These are phyloP conservation scores for Channa maculata DNA, from an alignment of 2,113 vertebrate species.

Conservation along the genomic window DNA sequence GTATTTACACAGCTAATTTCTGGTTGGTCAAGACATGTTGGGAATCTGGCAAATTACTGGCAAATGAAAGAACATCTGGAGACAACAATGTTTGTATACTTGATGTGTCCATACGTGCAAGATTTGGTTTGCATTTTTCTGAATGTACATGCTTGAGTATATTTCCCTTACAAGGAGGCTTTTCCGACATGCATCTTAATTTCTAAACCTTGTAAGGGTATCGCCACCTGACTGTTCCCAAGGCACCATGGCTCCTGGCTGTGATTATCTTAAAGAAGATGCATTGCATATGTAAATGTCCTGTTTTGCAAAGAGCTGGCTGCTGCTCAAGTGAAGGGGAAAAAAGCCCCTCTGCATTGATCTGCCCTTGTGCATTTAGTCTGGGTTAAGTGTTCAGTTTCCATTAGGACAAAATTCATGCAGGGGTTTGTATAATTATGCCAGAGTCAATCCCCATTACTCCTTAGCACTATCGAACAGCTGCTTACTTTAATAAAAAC, in stretches of 20 bases:
- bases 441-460: constrained; percentile 96
- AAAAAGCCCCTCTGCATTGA: constrained; percentile 85
- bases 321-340: constrained; percentile 59
- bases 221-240: constrained; percentile 49
- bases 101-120: constrained; percentile 15
- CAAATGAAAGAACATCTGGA: no score
- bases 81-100: no score
- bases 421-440: constrained; percentile 93
- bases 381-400: constrained; percentile 85
- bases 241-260: constrained; percentile 57
- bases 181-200: constrained; percentile 69
- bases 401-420: constrained; percentile 92
- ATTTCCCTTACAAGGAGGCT: constrained; percentile 34
- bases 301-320: constrained; percentile 57
- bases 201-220: constrained; percentile 51
- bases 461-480: constrained; percentile 94
- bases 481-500: constrained; percentile 97
- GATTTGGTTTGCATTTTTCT: constrained; percentile 35
- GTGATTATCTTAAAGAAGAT: constrained; percentile 75
- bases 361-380: constrained; percentile 76
- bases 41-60: no score
- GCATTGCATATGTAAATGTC: constrained; percentile 72
- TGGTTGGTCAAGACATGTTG: no score
- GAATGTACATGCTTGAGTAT: not conserved
- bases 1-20: no score